Conservation (phyloP, 2,113 vertebrate species). For the Nicator chloris region DNA sequence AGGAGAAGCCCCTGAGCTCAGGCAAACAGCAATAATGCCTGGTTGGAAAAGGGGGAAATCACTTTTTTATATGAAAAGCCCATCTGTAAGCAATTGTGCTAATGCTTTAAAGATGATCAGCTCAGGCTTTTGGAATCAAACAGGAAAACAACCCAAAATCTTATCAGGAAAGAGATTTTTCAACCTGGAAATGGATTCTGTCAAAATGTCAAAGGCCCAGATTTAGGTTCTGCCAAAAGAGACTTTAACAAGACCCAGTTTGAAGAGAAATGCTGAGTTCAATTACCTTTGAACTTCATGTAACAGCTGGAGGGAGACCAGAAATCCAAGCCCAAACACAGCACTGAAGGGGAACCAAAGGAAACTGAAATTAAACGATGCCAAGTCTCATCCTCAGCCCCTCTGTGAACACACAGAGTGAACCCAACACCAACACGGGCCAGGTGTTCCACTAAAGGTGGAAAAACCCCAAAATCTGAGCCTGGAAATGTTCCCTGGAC, state of each 20-base stretch:
- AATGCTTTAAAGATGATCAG: slow-evolving; percentile 29
- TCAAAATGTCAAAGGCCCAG: not conserved
- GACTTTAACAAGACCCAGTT: not conserved
- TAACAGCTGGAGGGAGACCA: not conserved
- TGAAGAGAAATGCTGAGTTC: not conserved
- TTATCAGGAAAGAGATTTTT: slow-evolving; percentile 12
- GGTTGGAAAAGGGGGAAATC: not conserved
- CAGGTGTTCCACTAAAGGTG: not conserved
- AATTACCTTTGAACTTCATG: not conserved
- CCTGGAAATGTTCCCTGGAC: not conserved
- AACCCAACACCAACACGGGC: fast-evolving
- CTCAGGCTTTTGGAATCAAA: not conserved
- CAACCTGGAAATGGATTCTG: not conserved
- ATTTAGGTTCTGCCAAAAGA: not conserved
- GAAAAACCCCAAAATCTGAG: not conserved
- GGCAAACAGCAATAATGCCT: not conserved
- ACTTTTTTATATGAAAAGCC: not conserved
- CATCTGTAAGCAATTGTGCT: slow-evolving; percentile 34
- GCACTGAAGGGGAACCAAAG: not conserved
- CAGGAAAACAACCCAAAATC: slow-evolving; percentile 8
- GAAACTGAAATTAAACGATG: not conserved
- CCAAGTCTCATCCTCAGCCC: not conserved
- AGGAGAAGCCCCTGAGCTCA: not conserved
- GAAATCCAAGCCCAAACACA: not conserved
- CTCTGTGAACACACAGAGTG: fast-evolving